Percentiles rank a stretch among this genome's conserved stretches.
Conservation (phyloP, 64 coral and sea anemone genomes). For the Acropora tenuis region DNA sequence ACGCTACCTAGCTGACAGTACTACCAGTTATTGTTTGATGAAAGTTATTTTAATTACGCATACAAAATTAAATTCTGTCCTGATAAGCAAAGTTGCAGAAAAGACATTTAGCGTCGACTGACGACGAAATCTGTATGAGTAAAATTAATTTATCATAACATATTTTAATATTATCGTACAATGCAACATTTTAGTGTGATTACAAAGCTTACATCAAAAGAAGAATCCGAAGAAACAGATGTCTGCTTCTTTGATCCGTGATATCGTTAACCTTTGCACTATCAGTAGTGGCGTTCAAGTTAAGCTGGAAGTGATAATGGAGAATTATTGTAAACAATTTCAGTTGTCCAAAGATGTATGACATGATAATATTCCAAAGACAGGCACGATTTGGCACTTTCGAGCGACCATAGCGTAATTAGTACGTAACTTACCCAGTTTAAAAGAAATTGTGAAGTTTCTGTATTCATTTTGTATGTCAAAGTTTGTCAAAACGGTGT, state of each 20-base stretch:
- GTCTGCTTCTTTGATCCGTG: neutral
- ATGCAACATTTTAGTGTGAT: too few relatives aligned
- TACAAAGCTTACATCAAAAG: constrained; percentile 47
- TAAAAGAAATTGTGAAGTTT: constrained; percentile 2
- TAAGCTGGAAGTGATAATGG: neutral
- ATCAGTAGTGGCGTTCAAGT: constrained; percentile 10
- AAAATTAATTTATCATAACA: too few relatives aligned
- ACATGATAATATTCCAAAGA: neutral
- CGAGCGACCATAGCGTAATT: neutral
- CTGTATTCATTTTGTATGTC: constrained; percentile 12
- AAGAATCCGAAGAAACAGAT: constrained; percentile 26
- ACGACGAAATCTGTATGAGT: too few relatives aligned
- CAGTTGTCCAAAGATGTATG: neutral
- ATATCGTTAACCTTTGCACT: neutral
- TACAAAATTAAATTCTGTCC: too few relatives aligned
- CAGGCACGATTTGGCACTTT: neutral
- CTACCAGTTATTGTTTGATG: too few relatives aligned
- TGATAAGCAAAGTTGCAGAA: too few relatives aligned
- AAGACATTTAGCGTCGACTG: too few relatives aligned
- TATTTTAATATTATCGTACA: too few relatives aligned
- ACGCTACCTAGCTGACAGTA: too few relatives aligned
- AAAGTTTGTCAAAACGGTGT: neutral
- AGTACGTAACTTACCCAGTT: constrained; percentile 2
- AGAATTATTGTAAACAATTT: neutral
- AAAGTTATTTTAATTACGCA: too few relatives aligned